Evolutionary conservation across 2,113 vertebrate genomes (phyloP), one percentile per base, ranked within the genome.

Genomic region (Morone saxatilis): DNA sequence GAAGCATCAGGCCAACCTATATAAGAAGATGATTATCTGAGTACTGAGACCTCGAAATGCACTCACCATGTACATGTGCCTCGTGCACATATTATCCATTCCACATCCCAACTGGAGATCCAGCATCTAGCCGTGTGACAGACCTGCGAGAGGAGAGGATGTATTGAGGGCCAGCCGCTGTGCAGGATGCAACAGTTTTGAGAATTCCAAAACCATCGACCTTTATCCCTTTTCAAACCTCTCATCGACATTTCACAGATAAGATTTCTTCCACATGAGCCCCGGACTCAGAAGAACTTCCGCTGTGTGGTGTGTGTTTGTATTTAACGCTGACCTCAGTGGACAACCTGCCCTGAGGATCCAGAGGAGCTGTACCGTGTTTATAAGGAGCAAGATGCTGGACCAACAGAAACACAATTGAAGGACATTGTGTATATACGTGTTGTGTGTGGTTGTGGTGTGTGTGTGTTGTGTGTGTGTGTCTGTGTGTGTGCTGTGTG

Each of bases 81-180:
- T n/a, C n/a, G n/a, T n/a, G n/a, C 80, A 95, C 95, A 68, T 94
- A 62, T 63, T 75, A 78, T 85, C 91, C 90, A 90, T 91, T 92
- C 84, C 85, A 84, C 63, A n/a, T 82, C 61, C 70, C 51, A n/a
- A 66, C 75, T 60, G 70, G 25, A 71, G 53, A 65, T 50, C 68
- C 82, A 85, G 81, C 88, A 91, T 92, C 84, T n/a, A 73, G 89
- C n/a, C 70, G 83, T 76, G 67, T 67, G 36, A 80, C 54, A 59
- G 45, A 86, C 72, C 89, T 90, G 78, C 43, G 59, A 69, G 38
- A 31, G 25, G 14, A 87, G 36, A 51, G 1, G 22, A 71, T 22
- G 70, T 5, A 12, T 3, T 63, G 5, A 66, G 12, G 31, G 43
- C 17, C 63, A 79, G 59, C 31, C 63, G 25, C 45, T 50, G 43